These are phyloP conservation scores for Unio delphinus DNA, from an alignment of 2,888 invertebrate species.

Conservation along the genomic window DNA sequence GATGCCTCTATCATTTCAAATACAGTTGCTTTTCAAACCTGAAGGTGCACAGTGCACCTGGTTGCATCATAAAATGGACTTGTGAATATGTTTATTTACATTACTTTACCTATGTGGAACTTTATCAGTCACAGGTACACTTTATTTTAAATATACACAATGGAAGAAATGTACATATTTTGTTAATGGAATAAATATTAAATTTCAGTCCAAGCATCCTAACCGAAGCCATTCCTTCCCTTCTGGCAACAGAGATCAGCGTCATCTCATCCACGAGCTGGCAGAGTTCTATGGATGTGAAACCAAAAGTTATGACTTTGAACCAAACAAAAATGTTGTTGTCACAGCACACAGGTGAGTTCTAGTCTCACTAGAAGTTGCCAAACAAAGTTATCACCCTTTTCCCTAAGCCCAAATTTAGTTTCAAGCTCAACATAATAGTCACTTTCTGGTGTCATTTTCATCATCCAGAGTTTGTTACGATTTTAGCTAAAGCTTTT, in stretches of 20 bases:
- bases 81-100: no score
- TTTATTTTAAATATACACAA: no score
- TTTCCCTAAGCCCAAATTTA: constrained; percentile 1
- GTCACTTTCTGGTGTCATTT: background rate
- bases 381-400: no score
- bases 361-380: background rate
- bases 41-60: no score
- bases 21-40: no score
- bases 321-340: constrained; percentile 92
- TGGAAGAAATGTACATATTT: background rate
- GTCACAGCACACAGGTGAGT: constrained; percentile 70
- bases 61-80: no score
- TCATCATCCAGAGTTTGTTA: background rate
- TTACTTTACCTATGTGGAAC: no score
- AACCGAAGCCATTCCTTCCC: constrained; percentile 90
- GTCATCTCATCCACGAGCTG: constrained; percentile 93
- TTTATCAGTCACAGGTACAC: no score
- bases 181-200: background rate
- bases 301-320: constrained; percentile 93
- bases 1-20: background rate
- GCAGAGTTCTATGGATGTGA: constrained; percentile 95
- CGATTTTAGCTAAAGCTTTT: background rate
- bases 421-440: background rate
- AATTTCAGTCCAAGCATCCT: constrained; percentile 81
- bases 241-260: constrained; percentile 92